These are phyloP conservation scores for Psix sp. DNA, from an alignment of 1,140 invertebrate genomes.

Conservation along the genomic window DNA sequence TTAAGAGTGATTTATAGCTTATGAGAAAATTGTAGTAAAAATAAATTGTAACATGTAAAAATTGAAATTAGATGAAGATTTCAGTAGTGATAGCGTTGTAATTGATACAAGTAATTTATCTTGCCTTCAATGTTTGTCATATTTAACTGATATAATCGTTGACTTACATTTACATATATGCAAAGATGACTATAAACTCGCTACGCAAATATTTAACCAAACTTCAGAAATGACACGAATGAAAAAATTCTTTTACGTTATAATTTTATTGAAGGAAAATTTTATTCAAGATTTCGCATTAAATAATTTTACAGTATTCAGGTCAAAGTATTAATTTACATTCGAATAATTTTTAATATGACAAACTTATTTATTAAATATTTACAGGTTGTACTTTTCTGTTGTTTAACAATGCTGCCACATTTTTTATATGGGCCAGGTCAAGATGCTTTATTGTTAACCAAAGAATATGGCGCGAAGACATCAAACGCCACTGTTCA, in stretches of 20 bases:
- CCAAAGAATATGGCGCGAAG: constrained; percentile 79
- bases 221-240: constrained; percentile 47
- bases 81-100: constrained; percentile 40
- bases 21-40: too few species aligned
- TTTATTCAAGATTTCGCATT: neutral
- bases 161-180: constrained; percentile 47
- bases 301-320: neutral
- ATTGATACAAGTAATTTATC: constrained; percentile 38
- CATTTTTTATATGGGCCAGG: constrained; percentile 86
- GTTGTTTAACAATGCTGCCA: constrained; percentile 83
- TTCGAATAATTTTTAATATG: too few species aligned
- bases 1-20: too few species aligned
- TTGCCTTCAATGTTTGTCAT: constrained; percentile 47
- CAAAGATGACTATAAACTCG: constrained; percentile 51
- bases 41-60: too few species aligned
- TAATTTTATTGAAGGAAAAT: constrained; percentile 45
- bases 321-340: too few species aligned
- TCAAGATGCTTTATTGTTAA: constrained; percentile 81
- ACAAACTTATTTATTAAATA: too few species aligned
- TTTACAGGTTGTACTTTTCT: constrained; percentile 80
- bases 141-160: constrained; percentile 54
- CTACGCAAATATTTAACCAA: constrained; percentile 53
- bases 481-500: constrained; percentile 30
- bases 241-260: constrained; percentile 27
- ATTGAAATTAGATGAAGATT: too few species aligned